Base-by-base conservation (phyloP, 2,113 vertebrate species). In the Xerus inauris region DNA sequence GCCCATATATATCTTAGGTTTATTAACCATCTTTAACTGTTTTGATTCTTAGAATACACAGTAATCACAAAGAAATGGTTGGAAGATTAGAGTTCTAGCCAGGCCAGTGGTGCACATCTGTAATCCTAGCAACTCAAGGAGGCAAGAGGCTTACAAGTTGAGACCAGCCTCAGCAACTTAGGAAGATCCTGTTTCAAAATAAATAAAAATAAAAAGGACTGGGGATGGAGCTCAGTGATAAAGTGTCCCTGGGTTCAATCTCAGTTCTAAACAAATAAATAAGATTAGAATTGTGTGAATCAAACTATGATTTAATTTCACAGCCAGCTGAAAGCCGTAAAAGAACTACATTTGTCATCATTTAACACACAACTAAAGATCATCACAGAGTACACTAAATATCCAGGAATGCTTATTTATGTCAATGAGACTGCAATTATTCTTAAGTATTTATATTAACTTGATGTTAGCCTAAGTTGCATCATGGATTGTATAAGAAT, bases 291-390 rank as follows among this genome's bases (percentile, higher is more conserved):
- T 57, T 92, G 1, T 40, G 24, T 81, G 87, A 95, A 81, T 87
- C 84, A 92, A 94, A 79, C 24, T 20, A 87, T 73, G 17, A 62
- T 88, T 93, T 75, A 38, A 95, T 64, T 54, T 88, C 88, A 86
- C 59, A 12, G 0, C 5, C 54, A 54, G 14, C 51, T 83, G 89
- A 94, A 92, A 76, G 4, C 65, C 76, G 1, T 87, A 28, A 62
- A 92, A 80, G 65, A 75, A 16, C 65, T 80, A 32, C 1, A 22
- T 62, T 76, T 89, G 32, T 87, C 42, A 93, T 75, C 38, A 64
- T 69, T 93, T 57, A 73, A 83, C 13, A 11, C 2, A 65, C 47
- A 94, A 45, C 75, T 32, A 69, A 81, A 87, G 64, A 82, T 51
- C n/a, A 79, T 28, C 57, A 57, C 20, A 24, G 12, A 69, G 19